A percentile compares a stretch with the other conserved stretches of the same genome.
These are phyloP conservation scores for Liasis olivaceus DNA, from an alignment of 2,797 vertebrate species.

Conservation along the genomic window DNA sequence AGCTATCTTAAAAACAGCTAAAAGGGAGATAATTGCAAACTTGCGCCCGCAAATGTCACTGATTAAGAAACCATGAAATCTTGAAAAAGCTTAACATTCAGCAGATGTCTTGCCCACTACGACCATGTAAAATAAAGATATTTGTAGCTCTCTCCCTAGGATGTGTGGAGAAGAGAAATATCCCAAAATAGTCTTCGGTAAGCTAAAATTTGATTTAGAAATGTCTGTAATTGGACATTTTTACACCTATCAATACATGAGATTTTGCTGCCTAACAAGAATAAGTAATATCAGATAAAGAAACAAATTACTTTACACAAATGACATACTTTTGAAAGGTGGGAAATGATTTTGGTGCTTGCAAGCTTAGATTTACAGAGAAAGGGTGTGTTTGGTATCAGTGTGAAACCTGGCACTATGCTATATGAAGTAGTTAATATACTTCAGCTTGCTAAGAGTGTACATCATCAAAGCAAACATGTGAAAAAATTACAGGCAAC, in stretches of 20 bases:
- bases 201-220: not conserved
- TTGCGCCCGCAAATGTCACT: not conserved
- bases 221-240: not conserved
- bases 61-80: too few species aligned
- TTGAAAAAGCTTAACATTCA: not conserved
- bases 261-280: not conserved
- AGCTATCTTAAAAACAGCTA: not conserved
- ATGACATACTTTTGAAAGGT: not conserved
- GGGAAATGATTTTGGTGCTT: not conserved
- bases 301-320: not conserved
- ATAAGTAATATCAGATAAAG: not conserved
- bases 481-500: constrained; percentile 10
- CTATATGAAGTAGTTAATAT: not conserved
- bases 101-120: not conserved
- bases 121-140: not conserved
- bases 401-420: not conserved
- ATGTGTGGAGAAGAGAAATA: not conserved
- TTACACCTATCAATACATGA: not conserved
- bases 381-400: not conserved
- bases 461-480: not conserved
- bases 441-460: not conserved
- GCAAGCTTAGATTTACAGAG: not conserved
- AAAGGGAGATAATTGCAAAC: not conserved
- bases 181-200: not conserved
- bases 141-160: not conserved